These are phyloP conservation scores for Apostichopus japonicus DNA, from an alignment of 35 echinoderm and acorn worm genomes.

Conservation along the genomic window DNA sequence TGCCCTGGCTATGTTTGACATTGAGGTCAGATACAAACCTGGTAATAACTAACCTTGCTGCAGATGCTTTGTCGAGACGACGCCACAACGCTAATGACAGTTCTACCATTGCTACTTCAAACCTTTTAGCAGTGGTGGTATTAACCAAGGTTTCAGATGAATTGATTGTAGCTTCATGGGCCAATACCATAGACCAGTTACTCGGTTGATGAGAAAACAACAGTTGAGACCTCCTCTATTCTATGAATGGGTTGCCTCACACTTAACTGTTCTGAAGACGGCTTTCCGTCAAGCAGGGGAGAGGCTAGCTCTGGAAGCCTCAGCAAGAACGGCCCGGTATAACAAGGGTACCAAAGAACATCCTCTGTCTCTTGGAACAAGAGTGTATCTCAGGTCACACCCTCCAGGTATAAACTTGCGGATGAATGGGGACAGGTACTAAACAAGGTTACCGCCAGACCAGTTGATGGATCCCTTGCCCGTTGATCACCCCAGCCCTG, in stretches of 20 bases:
- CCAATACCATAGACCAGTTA: background rate
- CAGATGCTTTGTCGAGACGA: conserved; percentile 53
- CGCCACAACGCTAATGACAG: background rate
- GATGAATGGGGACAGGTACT: conserved; percentile 31
- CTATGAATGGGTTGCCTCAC: background rate
- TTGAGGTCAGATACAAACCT: conserved; percentile 60
- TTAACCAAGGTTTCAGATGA: conserved; percentile 3
- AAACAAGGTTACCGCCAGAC: background rate
- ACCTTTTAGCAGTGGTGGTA: background rate
- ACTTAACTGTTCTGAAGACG: background rate
- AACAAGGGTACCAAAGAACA: background rate
- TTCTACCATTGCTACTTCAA: background rate
- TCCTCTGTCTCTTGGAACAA: background rate
- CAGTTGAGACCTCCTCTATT: background rate
- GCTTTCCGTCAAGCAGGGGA: conserved; percentile 22
- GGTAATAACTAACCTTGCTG: conserved; percentile 43
- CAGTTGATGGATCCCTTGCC: background rate
- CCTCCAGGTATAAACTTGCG: conserved; percentile 20
- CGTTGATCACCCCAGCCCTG: background rate
- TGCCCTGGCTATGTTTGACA: conserved; percentile 58
- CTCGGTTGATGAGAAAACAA: background rate
- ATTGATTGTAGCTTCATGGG: background rate
- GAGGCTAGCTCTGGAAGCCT: background rate
- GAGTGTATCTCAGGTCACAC: conserved; percentile 17
- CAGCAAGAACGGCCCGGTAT: background rate